Conservation (phyloP, 1,140 invertebrate genomes). For the Acromyrmex echinatior region DNA sequence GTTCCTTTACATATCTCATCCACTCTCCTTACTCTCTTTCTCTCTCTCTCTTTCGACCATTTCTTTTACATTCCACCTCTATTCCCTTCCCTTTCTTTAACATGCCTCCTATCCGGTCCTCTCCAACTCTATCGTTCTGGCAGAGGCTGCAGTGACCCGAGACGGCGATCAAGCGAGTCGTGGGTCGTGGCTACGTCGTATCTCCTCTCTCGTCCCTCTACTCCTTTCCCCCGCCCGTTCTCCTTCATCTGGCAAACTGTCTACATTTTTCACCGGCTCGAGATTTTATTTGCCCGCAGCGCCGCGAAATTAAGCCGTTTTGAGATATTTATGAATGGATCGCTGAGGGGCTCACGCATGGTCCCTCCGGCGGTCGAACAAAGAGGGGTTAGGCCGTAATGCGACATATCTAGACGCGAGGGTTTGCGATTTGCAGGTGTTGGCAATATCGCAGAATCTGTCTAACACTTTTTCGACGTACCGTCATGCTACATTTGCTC, state of each 20-base stretch:
- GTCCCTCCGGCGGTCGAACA: conserved; percentile 80
- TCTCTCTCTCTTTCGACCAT: background rate
- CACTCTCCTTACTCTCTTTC: conserved; percentile 39
- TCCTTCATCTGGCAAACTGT: conserved; percentile 75
- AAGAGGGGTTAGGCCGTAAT: conserved; percentile 77
- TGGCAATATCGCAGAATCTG: conserved; percentile 19
- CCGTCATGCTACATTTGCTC: background rate
- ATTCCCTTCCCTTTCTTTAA: conserved; percentile 12
- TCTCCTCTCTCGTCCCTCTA: conserved; percentile 74
- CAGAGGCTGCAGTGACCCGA: conserved; percentile 80
- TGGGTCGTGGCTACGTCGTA: conserved; percentile 83
- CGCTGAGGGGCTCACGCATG: conserved; percentile 61
- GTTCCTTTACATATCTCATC: conserved; percentile 47
- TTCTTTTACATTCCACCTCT: conserved; percentile 47
- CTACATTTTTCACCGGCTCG: conserved; percentile 85
- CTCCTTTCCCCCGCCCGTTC: conserved; percentile 16
- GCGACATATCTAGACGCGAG: conserved; percentile 64
- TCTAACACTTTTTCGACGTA: background rate
- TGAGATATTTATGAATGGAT: conserved; percentile 87
- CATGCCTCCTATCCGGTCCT: conserved; percentile 46
- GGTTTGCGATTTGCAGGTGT: conserved; percentile 65
- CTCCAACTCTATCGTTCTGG: conserved; percentile 65
- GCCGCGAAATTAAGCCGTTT: conserved; percentile 87
- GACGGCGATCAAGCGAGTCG: conserved; percentile 80
- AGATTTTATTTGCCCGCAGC: conserved; percentile 85